Evolutionary conservation across 2,113 vertebrate genomes (phyloP), one percentile per base, ranked within the genome.

Genomic region (Hippoglossus stenolepis): DNA sequence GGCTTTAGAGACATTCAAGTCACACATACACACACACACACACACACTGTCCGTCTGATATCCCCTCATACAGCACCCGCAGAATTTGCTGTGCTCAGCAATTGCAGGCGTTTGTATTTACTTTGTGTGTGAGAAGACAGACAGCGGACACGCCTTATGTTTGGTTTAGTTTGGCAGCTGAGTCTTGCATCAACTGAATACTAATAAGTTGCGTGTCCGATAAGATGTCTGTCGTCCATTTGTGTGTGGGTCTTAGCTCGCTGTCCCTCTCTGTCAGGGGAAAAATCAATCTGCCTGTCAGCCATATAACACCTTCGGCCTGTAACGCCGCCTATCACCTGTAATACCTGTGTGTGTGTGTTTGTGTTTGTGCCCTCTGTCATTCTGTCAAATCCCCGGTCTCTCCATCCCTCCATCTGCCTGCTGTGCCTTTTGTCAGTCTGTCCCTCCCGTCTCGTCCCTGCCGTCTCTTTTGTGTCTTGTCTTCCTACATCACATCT

Each of bases 241-340:
- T 51, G 38, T 75, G 49, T 45, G 60, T 45, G 73, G 85, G 84
- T 79, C 80, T 74, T 82, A 63, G 83, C 70, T 63, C 2, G 53
- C 73, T 70, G 81, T 77, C 73, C 65, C 63, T 28, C 72, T 79
- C 64, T 58, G 70, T 88, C 84, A 17, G 66, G 24, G 47, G 62
- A 68, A 71, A 87, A 89, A 93, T 92, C 89, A 90, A 92, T 92
- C 87, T 66, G 53, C 81, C 91, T 84, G 84, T 90, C 88, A 85
- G 65, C 59, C 78, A 24, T 57, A 65, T 63, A 87, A 82, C 85
- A 78, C 81, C 77, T 77, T 65, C 43, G 77, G 72, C 83, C 87
- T 80, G 88, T 87, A 90, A 86, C 60, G 47, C 65, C 63, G 45
- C 75, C 76, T 68, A 58, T 81, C 80, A 51, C 61, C 21, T 63